Conservation (phyloP, 1,140 invertebrate species). For the Lordiphosa clarofinis region DNA sequence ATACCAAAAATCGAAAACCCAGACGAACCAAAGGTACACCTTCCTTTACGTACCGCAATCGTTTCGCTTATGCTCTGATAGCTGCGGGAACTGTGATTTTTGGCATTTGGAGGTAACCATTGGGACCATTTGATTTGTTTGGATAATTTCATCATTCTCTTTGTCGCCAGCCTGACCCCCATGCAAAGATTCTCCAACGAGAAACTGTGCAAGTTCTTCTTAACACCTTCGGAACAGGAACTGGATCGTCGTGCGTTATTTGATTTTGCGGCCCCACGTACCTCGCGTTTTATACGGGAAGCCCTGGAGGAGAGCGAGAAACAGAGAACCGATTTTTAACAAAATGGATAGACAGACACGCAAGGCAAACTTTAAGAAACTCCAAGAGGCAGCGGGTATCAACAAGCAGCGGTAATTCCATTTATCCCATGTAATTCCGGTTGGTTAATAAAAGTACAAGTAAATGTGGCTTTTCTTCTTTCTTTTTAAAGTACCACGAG, state of each 20-base stretch:
- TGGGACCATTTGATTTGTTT: background rate
- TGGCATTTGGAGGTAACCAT: constrained; percentile 58
- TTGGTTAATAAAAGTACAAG: constrained; percentile 31
- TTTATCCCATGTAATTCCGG: constrained; percentile 1
- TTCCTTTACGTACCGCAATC: constrained; percentile 65
- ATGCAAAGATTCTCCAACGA: constrained; percentile 55
- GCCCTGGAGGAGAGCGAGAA: constrained; percentile 52
- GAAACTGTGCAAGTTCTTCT: constrained; percentile 24
- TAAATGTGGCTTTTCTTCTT: constrained; percentile 42
- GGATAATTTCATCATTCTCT: background rate
- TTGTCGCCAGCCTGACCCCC: constrained; percentile 46
- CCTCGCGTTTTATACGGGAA: constrained; percentile 41
- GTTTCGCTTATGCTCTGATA: constrained; percentile 62
- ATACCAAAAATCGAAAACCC: constrained; percentile 68
- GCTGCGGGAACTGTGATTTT: constrained; percentile 49
- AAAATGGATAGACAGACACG: constrained; percentile 61
- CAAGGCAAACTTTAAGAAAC: constrained; percentile 63
- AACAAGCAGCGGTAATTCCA: constrained; percentile 46
- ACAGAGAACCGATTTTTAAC: constrained; percentile 40
- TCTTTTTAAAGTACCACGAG: constrained; percentile 40
- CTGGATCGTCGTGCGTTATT: constrained; percentile 55
- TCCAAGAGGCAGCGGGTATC: constrained; percentile 35
- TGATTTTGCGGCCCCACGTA: constrained; percentile 45
- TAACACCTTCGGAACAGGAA: constrained; percentile 41
- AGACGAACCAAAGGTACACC: constrained; percentile 72